These are phyloP conservation scores for Rhombomys opimus DNA, from an alignment of 2,113 vertebrate genomes.

Conservation along the genomic window DNA sequence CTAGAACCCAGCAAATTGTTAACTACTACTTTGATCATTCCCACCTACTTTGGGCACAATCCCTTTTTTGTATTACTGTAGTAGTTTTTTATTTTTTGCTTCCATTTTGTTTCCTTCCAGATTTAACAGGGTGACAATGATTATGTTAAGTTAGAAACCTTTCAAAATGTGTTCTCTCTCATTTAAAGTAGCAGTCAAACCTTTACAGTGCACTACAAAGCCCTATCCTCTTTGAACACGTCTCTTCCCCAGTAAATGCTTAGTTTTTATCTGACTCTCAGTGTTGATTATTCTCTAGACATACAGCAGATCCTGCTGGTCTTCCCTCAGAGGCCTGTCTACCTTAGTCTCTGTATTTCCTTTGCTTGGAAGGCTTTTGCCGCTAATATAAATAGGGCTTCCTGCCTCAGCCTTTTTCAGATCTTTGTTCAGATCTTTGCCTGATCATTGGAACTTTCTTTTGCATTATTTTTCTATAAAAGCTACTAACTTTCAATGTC, in stretches of 20 bases:
- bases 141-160: conserved; percentile 49
- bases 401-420: conserved; percentile 14
- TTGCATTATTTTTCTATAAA: conserved; percentile 26
- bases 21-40: background rate
- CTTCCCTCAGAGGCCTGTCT: background rate
- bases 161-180: conserved; percentile 20
- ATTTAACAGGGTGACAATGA: conserved; percentile 31
- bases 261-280: background rate
- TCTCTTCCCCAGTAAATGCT: background rate
- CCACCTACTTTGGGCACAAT: background rate
- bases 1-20: conserved; percentile 2
- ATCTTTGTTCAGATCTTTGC: conserved; percentile 33
- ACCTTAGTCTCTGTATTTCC: conserved; percentile 25
- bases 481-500: background rate
- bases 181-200: conserved; percentile 19
- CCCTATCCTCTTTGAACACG: background rate
- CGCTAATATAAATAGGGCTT: background rate
- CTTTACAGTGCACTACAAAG: background rate
- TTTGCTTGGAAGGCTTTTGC: conserved; percentile 33
- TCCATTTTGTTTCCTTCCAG: background rate
- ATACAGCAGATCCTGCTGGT: background rate
- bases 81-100: conserved; percentile 24
- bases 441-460: background rate
- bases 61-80: background rate
- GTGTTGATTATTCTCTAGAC: background rate